These are phyloP conservation scores for Erythrocercus mccallii DNA, from an alignment of 2,113 vertebrate genomes.

Conservation along the genomic window DNA sequence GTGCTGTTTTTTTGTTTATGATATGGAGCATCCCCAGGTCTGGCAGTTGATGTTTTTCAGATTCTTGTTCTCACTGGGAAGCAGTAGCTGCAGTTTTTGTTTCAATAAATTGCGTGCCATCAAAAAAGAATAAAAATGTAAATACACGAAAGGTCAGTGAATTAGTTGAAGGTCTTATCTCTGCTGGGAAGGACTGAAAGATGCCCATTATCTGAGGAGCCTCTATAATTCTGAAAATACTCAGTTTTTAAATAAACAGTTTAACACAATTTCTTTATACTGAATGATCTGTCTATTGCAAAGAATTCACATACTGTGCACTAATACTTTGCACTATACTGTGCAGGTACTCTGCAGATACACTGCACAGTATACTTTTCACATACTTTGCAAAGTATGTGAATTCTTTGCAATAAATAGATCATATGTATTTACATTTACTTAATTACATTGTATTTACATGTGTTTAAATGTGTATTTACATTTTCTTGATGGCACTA, in stretches of 20 bases:
- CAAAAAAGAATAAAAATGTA: neutral
- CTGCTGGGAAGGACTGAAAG: neutral
- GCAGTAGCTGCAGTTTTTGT: neutral
- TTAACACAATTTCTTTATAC: neutral
- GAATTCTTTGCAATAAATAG: neutral
- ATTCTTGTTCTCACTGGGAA: neutral
- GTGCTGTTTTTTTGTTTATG: neutral
- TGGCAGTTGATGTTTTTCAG: neutral
- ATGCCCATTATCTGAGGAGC: neutral
- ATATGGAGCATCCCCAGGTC: neutral
- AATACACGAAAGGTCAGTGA: neutral
- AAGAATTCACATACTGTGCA: neutral
- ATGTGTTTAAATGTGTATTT: neutral
- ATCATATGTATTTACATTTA: neutral
- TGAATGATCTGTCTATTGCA: rapidly evolving
- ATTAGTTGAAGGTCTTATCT: neutral
- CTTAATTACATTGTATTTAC: neutral
- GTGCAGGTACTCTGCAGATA: neutral
- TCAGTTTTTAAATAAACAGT: neutral
- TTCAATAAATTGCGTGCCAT: neutral
- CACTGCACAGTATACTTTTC: neutral
- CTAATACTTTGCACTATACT: too few species aligned
- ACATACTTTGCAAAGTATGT: neutral
- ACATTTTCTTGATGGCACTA: neutral
- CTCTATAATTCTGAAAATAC: neutral